phyloP scores from a whole-genome alignment of 2,113 vertebrate species.

The Sminthopsis crassicaudata region DNA sequence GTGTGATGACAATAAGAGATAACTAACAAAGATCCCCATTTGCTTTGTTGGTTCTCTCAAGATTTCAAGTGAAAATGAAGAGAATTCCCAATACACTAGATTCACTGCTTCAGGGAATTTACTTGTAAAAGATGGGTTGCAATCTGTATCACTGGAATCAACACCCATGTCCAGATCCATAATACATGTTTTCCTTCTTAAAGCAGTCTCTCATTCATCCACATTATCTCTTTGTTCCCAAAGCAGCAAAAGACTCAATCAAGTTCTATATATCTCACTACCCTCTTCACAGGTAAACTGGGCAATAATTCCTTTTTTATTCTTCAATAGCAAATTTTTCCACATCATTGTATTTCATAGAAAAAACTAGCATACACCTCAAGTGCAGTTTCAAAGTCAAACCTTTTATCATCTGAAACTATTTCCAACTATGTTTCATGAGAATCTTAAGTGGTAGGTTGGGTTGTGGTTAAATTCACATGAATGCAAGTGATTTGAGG shows the following conservation, averaged over 20 bases:
- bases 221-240: conserved; percentile 21
- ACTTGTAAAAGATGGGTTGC: background rate
- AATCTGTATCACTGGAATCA: background rate
- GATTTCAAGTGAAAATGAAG: background rate
- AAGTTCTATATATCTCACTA: background rate
- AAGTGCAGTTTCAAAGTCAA: conserved; percentile 11
- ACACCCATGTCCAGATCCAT: background rate
- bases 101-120: background rate
- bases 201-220: conserved; percentile 1
- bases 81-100: background rate
- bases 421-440: background rate
- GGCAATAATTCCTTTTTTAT: background rate
- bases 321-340: background rate
- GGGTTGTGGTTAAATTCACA: background rate
- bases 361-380: background rate
- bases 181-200: conserved; percentile 21
- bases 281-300: background rate
- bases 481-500: background rate
- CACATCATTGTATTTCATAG: background rate
- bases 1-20: background rate
- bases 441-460: background rate
- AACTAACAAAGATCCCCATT: background rate
- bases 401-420: background rate
- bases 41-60: background rate
- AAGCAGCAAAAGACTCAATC: background rate